Evolutionary conservation across 2,113 vertebrate genomes (phyloP).

Genomic region (Aythya baeri): DNA sequence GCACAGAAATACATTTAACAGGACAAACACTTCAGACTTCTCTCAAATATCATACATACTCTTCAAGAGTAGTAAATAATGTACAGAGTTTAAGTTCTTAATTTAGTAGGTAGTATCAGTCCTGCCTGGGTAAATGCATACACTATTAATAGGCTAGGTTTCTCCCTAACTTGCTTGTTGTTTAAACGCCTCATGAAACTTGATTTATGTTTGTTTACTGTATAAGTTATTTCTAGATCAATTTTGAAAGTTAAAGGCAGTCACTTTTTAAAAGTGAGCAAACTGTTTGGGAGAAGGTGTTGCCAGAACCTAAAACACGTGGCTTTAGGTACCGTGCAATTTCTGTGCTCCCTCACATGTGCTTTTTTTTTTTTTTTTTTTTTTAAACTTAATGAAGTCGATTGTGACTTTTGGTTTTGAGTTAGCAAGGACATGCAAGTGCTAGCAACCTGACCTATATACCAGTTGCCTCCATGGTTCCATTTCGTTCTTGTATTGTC

Average conservation of each 20-base stretch:
- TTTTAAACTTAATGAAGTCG: not conserved
- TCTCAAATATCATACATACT: not conserved
- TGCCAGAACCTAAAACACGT: not conserved
- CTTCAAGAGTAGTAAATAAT: not conserved
- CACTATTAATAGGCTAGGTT: slow-evolving; percentile 32
- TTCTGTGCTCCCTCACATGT: not conserved
- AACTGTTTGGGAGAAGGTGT: not conserved
- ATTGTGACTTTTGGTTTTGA: not conserved
- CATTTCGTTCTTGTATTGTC: not conserved
- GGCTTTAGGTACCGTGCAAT: not conserved
- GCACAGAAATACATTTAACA: not conserved
- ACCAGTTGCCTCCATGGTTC: not conserved
- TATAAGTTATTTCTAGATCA: not conserved
- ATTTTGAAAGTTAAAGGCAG: not conserved
- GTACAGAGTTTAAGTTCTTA: not conserved
- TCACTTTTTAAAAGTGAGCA: not conserved
- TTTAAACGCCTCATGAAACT: not conserved
- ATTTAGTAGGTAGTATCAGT: slow-evolving; percentile 32
- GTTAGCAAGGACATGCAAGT: not conserved
- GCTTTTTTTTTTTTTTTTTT: too few species aligned
- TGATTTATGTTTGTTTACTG: not conserved
- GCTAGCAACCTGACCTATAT: not conserved
- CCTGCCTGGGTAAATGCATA: not conserved
- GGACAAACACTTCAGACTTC: not conserved
- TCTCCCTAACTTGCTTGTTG: not conserved